Percentiles rank a stretch among this genome's conserved stretches.
phyloP scores from a whole-genome alignment of 1,140 invertebrate species.

The Plectrocnemia conspersa region DNA sequence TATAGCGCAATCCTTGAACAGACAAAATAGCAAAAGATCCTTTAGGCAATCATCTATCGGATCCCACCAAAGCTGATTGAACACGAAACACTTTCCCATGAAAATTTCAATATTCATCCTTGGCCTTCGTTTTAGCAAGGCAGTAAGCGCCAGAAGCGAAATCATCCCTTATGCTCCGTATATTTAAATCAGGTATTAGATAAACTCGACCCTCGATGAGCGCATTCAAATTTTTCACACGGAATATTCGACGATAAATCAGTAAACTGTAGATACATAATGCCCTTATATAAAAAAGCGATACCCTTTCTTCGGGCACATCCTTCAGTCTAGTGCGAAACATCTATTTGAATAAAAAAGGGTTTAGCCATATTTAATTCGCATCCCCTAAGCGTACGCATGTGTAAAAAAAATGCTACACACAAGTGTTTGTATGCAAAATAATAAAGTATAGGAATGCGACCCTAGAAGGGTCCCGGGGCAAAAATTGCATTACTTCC shows the following conservation, averaged over 20 bases:
- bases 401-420: conserved; percentile 23
- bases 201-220: too few relatives aligned
- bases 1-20: conserved; percentile 2
- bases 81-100: conserved; percentile 29
- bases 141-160: conserved; percentile 16
- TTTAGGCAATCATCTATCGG: conserved; percentile 14
- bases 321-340: conserved; percentile 34
- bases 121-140: background rate
- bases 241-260: conserved; percentile 33
- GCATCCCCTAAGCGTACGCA: conserved; percentile 25
- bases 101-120: conserved; percentile 35
- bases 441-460: conserved; percentile 22
- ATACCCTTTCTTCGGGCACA: conserved; percentile 31
- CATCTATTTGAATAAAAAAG: conserved; percentile 36
- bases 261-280: conserved; percentile 27
- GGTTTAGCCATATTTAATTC: conserved; percentile 30
- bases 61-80: conserved; percentile 15
- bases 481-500: conserved; percentile 23
- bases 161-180: background rate
- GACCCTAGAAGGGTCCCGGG: conserved; percentile 10
- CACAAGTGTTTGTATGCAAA: conserved; percentile 36
- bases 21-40: conserved; percentile 12
- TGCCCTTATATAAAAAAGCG: conserved; percentile 27
- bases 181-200: too few relatives aligned
- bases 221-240: conserved; percentile 35